A percentile compares a stretch with the other conserved stretches of the same genome.
Conservation (phyloP, 2,113 vertebrate genomes). For the Thamnaconus septentrionalis region DNA sequence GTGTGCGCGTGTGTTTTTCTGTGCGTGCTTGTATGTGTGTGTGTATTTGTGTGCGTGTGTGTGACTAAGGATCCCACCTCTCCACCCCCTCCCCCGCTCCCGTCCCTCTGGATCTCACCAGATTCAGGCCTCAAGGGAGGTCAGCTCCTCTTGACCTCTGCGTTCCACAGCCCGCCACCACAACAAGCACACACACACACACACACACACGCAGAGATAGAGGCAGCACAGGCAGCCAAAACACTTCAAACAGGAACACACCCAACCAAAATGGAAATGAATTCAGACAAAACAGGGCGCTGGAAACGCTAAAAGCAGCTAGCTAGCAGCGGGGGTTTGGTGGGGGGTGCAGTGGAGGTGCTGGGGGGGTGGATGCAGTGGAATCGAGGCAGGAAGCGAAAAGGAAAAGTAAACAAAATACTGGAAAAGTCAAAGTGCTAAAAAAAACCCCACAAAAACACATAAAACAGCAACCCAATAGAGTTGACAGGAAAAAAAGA, state of each 20-base stretch:
- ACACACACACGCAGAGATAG: too few relatives aligned
- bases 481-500: constrained; percentile 2
- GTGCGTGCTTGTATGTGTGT: too few relatives aligned
- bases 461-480: background rate
- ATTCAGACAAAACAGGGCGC: too few relatives aligned
- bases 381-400: too few relatives aligned
- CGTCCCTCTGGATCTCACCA: constrained; percentile 4
- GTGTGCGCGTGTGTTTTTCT: too few relatives aligned
- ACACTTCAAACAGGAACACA: constrained; percentile 21
- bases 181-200: constrained; percentile 20
- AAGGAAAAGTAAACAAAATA: background rate
- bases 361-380: too few relatives aligned
- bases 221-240: background rate
- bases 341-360: too few relatives aligned
- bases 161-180: constrained; percentile 65
- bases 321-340: too few relatives aligned
- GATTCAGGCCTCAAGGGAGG: constrained; percentile 66
- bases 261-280: background rate
- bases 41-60: background rate
- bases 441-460: background rate
- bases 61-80: constrained; percentile 25
- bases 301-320: too few relatives aligned
- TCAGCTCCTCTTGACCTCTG: constrained; percentile 72
- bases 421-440: background rate
- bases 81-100: background rate